Conservation (phyloP, 2,888 invertebrate species). For the Atherix ibis region DNA sequence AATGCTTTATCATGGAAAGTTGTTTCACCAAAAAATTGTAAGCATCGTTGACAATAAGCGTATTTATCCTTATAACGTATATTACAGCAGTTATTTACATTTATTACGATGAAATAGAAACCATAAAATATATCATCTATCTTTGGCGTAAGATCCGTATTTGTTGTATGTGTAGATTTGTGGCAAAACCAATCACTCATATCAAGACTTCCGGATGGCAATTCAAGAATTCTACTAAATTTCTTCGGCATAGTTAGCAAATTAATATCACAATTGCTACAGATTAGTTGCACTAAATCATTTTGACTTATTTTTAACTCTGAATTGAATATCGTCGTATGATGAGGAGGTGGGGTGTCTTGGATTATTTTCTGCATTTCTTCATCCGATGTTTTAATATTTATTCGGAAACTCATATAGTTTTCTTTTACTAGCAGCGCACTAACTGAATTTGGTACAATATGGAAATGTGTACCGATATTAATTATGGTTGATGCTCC, state of each 20-base stretch:
- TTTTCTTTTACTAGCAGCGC: slow-evolving; percentile 6
- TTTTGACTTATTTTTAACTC: neutral
- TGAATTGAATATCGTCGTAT: neutral
- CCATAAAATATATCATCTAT: slow-evolving; percentile 12
- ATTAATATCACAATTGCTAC: slow-evolving; percentile 9
- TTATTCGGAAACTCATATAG: slow-evolving; percentile 8
- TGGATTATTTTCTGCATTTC: slow-evolving; percentile 1
- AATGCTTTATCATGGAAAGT: slow-evolving; percentile 3
- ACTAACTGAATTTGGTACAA: slow-evolving; percentile 6
- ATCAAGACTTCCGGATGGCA: slow-evolving; percentile 12
- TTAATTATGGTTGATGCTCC: slow-evolving; percentile 1
- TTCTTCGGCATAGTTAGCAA: slow-evolving; percentile 2
- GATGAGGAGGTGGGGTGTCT: neutral
- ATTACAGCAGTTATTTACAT: slow-evolving; percentile 5
- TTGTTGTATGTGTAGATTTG: slow-evolving; percentile 6
- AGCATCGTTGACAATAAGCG: slow-evolving; percentile 11
- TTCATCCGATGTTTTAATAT: slow-evolving; percentile 4
- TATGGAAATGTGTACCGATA: slow-evolving; percentile 4
- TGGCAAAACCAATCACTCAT: slow-evolving; percentile 15
- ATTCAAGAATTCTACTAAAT: slow-evolving; percentile 12
- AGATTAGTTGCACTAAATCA: slow-evolving; percentile 6
- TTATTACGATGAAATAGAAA: slow-evolving; percentile 11
- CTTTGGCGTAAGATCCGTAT: slow-evolving; percentile 7
- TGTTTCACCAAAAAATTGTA: slow-evolving; percentile 10
- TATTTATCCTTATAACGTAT: slow-evolving; percentile 6